Conservation (phyloP, 2,888 invertebrate genomes). For the Hypomecis atomaria region DNA sequence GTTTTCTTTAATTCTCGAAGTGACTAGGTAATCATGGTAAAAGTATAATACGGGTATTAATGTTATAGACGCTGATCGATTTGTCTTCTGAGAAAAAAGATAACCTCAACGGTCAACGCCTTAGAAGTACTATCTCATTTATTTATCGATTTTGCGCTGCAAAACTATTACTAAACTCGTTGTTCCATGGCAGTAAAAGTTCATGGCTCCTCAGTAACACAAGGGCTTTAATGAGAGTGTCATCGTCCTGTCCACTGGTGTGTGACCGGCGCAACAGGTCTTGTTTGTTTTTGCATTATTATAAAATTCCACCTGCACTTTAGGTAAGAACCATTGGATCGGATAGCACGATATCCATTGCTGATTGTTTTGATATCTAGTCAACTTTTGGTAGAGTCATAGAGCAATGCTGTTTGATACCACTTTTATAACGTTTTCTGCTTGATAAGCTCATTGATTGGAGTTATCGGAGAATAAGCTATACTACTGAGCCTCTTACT, state of each 20-base stretch:
- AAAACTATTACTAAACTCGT: slow-evolving; percentile 4
- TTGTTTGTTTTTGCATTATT: slow-evolving; percentile 79
- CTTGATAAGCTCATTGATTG: too few species aligned
- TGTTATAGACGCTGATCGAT: too few species aligned
- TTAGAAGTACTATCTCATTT: not conserved
- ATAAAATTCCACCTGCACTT: slow-evolving; percentile 69
- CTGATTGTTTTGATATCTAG: slow-evolving; percentile 16
- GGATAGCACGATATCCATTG: slow-evolving; percentile 46
- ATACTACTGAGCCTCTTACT: too few species aligned
- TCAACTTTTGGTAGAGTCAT: not conserved
- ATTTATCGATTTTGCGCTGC: not conserved
- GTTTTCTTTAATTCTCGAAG: too few species aligned
- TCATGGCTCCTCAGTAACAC: slow-evolving; percentile 13
- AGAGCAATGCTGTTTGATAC: slow-evolving; percentile 14
- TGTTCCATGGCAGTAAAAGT: slow-evolving; percentile 4
- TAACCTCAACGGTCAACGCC: too few species aligned
- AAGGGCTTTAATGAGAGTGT: slow-evolving; percentile 55
- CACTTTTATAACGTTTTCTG: slow-evolving; percentile 1
- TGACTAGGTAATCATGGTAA: too few species aligned
- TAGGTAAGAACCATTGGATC: slow-evolving; percentile 38
- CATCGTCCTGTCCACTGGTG: slow-evolving; percentile 75
- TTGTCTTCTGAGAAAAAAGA: too few species aligned
- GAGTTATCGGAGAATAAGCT: too few species aligned
- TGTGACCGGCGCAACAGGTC: slow-evolving; percentile 59
- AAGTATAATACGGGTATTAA: too few species aligned